These are phyloP conservation scores for Pantala flavescens DNA, from an alignment of 1,140 invertebrate genomes.

Conservation along the genomic window DNA sequence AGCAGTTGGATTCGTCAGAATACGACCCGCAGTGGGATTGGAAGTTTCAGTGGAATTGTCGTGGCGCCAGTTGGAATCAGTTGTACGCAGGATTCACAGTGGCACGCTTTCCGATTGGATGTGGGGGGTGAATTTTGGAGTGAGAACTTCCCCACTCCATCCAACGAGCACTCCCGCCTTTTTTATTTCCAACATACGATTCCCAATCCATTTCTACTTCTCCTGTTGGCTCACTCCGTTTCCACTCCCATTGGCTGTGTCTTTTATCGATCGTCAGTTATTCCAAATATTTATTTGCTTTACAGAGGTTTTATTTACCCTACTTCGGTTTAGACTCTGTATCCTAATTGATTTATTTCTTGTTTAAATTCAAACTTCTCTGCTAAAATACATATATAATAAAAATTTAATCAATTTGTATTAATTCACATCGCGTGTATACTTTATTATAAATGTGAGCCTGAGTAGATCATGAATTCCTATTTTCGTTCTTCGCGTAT, in stretches of 20 bases:
- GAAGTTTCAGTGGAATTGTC: background rate
- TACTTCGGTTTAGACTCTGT: too few species aligned
- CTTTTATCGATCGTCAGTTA: background rate
- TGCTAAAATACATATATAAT: too few species aligned
- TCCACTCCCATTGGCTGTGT: constrained; percentile 3
- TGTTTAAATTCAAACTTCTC: too few species aligned
- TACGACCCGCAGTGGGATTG: background rate
- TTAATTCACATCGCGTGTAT: too few species aligned
- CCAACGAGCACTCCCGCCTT: background rate
- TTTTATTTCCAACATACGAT: background rate
- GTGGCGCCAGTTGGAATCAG: background rate
- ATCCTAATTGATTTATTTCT: too few species aligned
- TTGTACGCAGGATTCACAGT: background rate
- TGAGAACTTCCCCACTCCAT: background rate
- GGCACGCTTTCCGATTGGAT: background rate
- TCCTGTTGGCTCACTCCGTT: background rate
- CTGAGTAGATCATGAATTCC: too few species aligned
- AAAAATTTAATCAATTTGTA: too few species aligned
- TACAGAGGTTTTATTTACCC: too few species aligned
- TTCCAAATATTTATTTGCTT: too few species aligned
- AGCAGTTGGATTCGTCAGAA: background rate
- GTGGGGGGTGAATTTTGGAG: background rate
- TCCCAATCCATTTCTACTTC: background rate
- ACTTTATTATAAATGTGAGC: too few species aligned
- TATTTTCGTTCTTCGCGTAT: too few species aligned